Evolutionary conservation across 2,797 vertebrate species (phyloP).

Genomic region (Linurgus olivaceus): DNA sequence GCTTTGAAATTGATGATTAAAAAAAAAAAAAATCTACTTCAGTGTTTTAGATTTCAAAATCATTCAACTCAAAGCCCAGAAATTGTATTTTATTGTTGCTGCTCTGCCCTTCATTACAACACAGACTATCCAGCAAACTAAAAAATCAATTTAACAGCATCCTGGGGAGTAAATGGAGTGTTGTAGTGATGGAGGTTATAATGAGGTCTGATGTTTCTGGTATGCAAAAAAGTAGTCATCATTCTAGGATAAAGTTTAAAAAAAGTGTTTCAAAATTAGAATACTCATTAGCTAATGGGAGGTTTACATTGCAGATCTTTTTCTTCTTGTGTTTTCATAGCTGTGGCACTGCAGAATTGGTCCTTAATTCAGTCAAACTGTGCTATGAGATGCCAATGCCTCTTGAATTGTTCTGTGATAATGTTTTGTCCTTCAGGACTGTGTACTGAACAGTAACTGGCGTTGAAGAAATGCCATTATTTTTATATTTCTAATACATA

Average conservation of each 20-base stretch:
- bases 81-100: background rate
- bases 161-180: background rate
- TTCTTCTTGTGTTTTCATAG: background rate
- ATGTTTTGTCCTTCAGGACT: conserved; percentile 16
- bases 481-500: background rate
- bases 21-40: background rate
- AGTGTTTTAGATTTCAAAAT: background rate
- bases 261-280: background rate
- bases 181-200: background rate
- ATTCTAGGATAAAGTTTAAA: background rate
- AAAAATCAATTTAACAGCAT: background rate
- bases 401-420: background rate
- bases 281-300: background rate
- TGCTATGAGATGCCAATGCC: background rate
- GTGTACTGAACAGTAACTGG: background rate
- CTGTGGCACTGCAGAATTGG: background rate
- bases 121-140: background rate
- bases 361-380: background rate
- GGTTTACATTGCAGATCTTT: background rate
- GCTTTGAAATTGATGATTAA: background rate
- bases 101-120: background rate
- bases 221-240: background rate
- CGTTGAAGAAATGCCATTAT: background rate
- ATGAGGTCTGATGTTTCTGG: background rate
- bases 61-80: background rate